Evolutionary conservation across 2,113 vertebrate species (phyloP).

Genomic region (Lycaon pictus): DNA sequence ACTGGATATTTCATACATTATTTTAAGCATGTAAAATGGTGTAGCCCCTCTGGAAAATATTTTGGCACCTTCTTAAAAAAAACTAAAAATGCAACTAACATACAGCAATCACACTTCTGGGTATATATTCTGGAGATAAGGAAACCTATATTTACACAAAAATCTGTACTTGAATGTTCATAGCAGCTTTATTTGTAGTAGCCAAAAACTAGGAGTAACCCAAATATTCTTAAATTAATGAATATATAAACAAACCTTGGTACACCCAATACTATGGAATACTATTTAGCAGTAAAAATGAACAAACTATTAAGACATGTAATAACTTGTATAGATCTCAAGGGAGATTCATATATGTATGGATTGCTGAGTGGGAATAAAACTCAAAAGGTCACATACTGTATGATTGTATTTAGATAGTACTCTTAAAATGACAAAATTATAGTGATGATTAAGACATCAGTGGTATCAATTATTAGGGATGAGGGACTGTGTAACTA

Average conservation of each 20-base stretch:
- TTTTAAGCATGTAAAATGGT: background rate
- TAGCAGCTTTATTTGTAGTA: constrained; percentile 15
- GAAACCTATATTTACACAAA: constrained; percentile 11
- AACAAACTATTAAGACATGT: background rate
- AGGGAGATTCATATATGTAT: too few relatives aligned
- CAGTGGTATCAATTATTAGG: background rate
- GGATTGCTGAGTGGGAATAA: background rate
- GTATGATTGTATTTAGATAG: background rate
- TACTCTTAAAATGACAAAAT: constrained; percentile 38
- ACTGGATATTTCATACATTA: background rate
- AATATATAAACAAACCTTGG: background rate
- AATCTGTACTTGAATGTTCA: background rate
- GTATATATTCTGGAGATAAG: constrained; percentile 19
- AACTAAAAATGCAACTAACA: background rate
- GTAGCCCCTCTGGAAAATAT: background rate
- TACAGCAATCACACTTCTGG: background rate
- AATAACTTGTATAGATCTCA: background rate
- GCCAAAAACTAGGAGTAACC: background rate
- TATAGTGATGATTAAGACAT: background rate
- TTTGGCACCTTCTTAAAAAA: background rate
- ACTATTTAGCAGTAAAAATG: background rate
- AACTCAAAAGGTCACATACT: background rate
- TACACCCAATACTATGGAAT: background rate
- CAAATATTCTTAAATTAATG: background rate
- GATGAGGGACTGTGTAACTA: background rate